phyloP scores from a whole-genome alignment of 2,888 invertebrate genomes.

The Oscheius myriophilus region DNA sequence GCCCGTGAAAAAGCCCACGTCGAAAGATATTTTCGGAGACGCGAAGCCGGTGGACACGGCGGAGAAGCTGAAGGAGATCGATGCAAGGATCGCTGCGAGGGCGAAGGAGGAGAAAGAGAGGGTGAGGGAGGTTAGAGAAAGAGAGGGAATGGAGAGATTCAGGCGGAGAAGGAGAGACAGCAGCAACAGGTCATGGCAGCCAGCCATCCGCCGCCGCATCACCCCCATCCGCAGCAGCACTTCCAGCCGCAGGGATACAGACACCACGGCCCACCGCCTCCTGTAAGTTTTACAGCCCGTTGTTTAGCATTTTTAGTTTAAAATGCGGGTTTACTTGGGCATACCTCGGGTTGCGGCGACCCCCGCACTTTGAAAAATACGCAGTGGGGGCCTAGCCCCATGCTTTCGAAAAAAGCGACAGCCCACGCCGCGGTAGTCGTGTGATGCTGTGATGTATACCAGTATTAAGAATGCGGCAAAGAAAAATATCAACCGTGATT shows the following conservation, averaged over 20 bases:
- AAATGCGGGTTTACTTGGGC: no score
- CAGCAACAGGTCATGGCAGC: background rate
- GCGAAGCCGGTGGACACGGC: conserved; percentile 36
- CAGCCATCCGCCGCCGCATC: background rate
- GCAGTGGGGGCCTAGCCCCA: no score
- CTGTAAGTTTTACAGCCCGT: background rate
- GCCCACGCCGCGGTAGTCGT: no score
- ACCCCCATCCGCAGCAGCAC: background rate
- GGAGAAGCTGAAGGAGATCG: conserved; percentile 21
- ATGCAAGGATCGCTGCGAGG: conserved; percentile 3
- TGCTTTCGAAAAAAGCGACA: no score
- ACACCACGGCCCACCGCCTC: background rate
- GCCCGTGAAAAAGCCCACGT: conserved; percentile 27
- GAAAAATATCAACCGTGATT: no score
- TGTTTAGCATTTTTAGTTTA: no score
- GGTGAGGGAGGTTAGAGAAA: background rate
- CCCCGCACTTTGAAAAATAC: no score
- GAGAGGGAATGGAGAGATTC: background rate
- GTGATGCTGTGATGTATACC: no score
- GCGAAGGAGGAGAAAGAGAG: conserved; percentile 6
- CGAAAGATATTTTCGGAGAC: conserved; percentile 35
- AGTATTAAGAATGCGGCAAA: no score
- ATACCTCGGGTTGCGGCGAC: no score
- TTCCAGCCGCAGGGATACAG: background rate
- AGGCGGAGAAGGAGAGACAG: background rate